Base-by-base conservation (phyloP, 2,113 vertebrate species). In the Hystrix brachyura region DNA sequence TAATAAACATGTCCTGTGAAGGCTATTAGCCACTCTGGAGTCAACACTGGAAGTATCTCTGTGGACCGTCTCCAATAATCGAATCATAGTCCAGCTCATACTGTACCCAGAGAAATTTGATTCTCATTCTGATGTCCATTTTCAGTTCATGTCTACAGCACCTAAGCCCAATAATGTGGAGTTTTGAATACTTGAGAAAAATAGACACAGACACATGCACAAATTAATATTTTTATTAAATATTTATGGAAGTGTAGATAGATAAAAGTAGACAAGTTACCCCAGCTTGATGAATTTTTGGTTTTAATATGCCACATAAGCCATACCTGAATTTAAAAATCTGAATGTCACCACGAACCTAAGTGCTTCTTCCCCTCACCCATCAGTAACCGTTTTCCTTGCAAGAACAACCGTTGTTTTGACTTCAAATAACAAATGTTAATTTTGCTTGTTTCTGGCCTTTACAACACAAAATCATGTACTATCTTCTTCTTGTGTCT, bases 151-250 rank as follows among this genome's bases (percentile, higher is more conserved):
- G 6, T 21, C 67, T 27, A 14, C 83, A n/a, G 55, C 17, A 32
- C 5, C 84, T 60, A 38, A 62, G 29, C 11, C 7, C 17, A 80
- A 27, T 53, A 27, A 60, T 83, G 4, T 51, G 5, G 62, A 78
- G 5, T 57, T 90, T 76, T 69, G 32, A 90, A 62, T 83, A 91
- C 5, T 7, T 86, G 14, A 11, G 60, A 81, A 76, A 53, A 81
- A 46, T 12, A 34, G 4, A 23, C 14, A 57, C 6, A 57, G 25
- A 0, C 0, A 81, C 13, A 1, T 51, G 1, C 23, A 12, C n/a
- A 92, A 67, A 62, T 91, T 55, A 82, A 51, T 15, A 1, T 27
- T 71, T 72, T 57, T 72, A 60, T 57, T 60, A 51, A 12, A 1
- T 27, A 64, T 72, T 57, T 72, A 60, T 57, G 55, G 51, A 81